phyloP scores from a whole-genome alignment of 2,113 vertebrate species.

The Stegastes partitus region DNA sequence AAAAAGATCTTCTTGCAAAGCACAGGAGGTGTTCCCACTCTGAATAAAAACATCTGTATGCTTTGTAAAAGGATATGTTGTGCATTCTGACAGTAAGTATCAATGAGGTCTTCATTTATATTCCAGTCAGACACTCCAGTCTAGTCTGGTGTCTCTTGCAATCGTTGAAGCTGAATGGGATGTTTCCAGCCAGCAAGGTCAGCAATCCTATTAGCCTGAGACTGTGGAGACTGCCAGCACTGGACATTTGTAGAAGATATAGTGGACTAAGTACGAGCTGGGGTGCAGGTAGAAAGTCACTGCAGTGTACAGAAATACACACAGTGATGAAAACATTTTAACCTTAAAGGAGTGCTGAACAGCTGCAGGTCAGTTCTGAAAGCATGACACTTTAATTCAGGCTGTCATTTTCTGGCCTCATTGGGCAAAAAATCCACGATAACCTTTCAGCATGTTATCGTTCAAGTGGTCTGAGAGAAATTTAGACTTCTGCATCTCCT shows the following conservation, averaged over 20 bases:
- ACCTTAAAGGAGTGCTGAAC: too few relatives aligned
- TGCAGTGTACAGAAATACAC: neutral
- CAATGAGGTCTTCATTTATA: constrained; percentile 22
- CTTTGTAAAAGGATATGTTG: neutral
- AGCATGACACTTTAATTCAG: too few relatives aligned
- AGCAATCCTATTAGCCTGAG: constrained; percentile 12
- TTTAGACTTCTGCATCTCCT: too few relatives aligned
- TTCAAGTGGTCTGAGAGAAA: too few relatives aligned
- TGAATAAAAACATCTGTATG: too few relatives aligned
- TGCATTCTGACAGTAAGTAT: neutral
- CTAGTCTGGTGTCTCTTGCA: constrained; percentile 21
- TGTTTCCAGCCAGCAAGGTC: constrained; percentile 32
- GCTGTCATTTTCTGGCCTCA: too few relatives aligned
- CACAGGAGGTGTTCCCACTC: too few relatives aligned
- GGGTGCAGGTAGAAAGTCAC: neutral
- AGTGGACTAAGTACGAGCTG: too few relatives aligned
- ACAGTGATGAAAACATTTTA: neutral
- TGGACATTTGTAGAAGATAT: constrained; percentile 10
- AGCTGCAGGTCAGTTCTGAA: too few relatives aligned
- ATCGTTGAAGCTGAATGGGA: neutral
- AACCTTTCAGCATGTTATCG: too few relatives aligned
- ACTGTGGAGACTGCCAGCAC: constrained; percentile 1
- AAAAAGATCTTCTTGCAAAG: too few relatives aligned
- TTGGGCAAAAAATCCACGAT: too few relatives aligned
- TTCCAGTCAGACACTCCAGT: constrained; percentile 33